phyloP scores from a whole-genome alignment of 1,140 invertebrate genomes.

The Drosophila ercepeae region DNA sequence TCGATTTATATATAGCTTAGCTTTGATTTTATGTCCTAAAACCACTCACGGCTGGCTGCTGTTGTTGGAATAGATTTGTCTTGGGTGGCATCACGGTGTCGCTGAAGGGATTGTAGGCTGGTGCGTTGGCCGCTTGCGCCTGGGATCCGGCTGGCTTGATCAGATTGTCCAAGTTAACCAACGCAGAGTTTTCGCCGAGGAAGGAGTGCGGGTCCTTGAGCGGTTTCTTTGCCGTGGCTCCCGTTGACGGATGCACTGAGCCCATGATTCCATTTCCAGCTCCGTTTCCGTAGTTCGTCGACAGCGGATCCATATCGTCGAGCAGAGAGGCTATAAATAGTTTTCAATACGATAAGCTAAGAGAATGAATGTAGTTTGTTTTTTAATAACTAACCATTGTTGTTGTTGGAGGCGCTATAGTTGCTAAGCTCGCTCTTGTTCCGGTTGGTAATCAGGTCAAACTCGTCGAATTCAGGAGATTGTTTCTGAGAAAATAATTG shows the following conservation, averaged over 20 bases:
- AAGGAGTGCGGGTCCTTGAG: conserved; percentile 96
- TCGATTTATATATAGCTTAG: too few species aligned
- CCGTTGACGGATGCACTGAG: conserved; percentile 67
- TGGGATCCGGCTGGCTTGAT: conserved; percentile 87
- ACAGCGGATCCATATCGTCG: conserved; percentile 81
- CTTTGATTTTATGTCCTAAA: neutral
- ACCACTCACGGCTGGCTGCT: conserved; percentile 78
- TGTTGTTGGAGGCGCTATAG: conserved; percentile 75
- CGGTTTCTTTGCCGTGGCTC: conserved; percentile 80
- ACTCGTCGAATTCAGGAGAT: conserved; percentile 91
- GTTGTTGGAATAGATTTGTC: conserved; percentile 84
- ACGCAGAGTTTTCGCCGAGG: conserved; percentile 95
- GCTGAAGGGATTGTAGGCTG: conserved; percentile 83
- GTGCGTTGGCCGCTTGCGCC: conserved; percentile 52
- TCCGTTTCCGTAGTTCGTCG: conserved; percentile 64
- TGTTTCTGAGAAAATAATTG: conserved; percentile 66
- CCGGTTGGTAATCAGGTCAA: conserved; percentile 91
- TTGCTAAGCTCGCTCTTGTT: conserved; percentile 83
- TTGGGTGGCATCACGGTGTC: conserved; percentile 81
- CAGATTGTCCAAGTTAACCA: conserved; percentile 98
- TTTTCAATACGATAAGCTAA: neutral
- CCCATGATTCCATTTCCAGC: conserved; percentile 5
- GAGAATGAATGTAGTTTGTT: neutral
- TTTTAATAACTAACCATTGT: conserved; percentile 66
- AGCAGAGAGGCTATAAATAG: conserved; percentile 68